Conservation (phyloP, 2,888 invertebrate genomes). For the Ditylenchus weischeri region DNA sequence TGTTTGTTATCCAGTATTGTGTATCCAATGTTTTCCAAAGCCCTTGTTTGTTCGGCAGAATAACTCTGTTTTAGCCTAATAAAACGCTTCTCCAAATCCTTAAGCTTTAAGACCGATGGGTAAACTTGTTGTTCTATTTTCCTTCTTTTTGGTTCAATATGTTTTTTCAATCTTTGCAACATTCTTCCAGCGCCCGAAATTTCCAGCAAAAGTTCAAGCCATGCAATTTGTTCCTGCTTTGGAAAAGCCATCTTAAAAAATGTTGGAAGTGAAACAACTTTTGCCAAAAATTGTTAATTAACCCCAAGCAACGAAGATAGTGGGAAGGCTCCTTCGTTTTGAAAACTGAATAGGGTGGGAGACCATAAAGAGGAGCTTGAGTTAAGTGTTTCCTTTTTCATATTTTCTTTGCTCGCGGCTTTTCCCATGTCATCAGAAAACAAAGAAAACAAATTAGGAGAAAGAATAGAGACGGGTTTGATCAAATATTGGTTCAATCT, state of each 20-base stretch:
- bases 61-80: neutral
- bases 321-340: constrained; percentile 48
- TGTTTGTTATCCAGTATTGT: constrained; percentile 43
- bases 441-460: constrained; percentile 22
- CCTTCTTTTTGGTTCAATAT: neutral
- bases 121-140: neutral
- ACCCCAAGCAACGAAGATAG: constrained; percentile 47
- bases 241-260: neutral
- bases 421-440: neutral
- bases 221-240: neutral
- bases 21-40: neutral
- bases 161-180: neutral
- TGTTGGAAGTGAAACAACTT: too few relatives aligned
- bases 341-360: constrained; percentile 48
- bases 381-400: neutral
- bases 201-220: constrained; percentile 8
- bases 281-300: too few relatives aligned
- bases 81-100: neutral
- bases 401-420: neutral
- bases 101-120: neutral
- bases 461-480: constrained; percentile 13
- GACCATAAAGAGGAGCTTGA: constrained; percentile 28
- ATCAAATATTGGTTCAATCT: too few relatives aligned
- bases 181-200: neutral
- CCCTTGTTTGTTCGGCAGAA: neutral